A percentile compares a stretch with the other conserved stretches of the same genome.
phyloP scores from a whole-genome alignment of 2,113 vertebrate genomes.

The Phaetusa simplex region DNA sequence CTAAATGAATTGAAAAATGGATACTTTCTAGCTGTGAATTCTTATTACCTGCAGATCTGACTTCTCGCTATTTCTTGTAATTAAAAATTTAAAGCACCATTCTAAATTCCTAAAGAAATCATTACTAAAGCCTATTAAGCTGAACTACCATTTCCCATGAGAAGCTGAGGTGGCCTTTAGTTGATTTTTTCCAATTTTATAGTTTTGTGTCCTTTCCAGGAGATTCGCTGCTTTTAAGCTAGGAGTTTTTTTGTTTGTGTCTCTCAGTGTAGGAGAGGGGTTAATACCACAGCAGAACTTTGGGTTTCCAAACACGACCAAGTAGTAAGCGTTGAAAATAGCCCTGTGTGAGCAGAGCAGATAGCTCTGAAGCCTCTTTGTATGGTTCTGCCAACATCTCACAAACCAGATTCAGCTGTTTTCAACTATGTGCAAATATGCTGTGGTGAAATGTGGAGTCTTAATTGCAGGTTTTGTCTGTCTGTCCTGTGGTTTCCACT shows the following conservation, averaged over 20 bases:
- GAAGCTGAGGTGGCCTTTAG: background rate
- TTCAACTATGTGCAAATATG: background rate
- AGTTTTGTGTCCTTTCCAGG: background rate
- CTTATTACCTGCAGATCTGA: background rate
- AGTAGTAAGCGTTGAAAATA: background rate
- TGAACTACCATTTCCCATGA: background rate
- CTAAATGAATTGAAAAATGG: background rate
- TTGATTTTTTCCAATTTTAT: background rate
- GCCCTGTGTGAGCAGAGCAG: background rate
- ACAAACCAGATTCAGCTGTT: background rate
- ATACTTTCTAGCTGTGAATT: background rate
- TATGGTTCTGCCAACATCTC: background rate
- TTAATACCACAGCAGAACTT: background rate
- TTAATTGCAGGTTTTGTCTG: background rate
- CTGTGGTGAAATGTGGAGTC: background rate
- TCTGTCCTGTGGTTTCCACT: background rate
- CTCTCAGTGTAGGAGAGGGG: background rate
- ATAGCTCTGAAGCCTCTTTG: background rate
- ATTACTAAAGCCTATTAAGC: constrained; percentile 5
- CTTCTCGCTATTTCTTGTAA: constrained; percentile 5
- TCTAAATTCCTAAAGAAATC: background rate
- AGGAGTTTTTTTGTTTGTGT: background rate
- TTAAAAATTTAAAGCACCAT: constrained; percentile 29
- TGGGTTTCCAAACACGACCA: background rate
- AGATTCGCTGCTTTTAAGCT: background rate